Percentiles rank a stretch among this genome's conserved stretches.
phyloP scores from a whole-genome alignment of 1,140 invertebrate genomes.

The Tenebrio molitor region DNA sequence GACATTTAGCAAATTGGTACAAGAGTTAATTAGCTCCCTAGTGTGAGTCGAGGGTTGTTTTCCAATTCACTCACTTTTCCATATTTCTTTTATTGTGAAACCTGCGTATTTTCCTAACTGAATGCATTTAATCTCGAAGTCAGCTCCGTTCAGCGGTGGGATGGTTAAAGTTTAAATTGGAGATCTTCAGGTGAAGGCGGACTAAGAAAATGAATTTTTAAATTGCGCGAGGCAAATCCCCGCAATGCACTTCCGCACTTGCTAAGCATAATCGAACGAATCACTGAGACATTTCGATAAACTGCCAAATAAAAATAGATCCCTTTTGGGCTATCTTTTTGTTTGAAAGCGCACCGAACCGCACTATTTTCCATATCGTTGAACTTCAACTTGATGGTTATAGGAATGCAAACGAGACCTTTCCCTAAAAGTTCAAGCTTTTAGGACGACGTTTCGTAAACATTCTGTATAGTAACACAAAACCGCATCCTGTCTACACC shows the following conservation, averaged over 20 bases:
- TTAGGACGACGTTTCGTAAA: slow-evolving; percentile 6
- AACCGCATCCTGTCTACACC: slow-evolving; percentile 14
- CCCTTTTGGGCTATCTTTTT: slow-evolving; percentile 21
- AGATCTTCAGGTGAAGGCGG: too few relatives aligned
- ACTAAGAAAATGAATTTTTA: too few relatives aligned
- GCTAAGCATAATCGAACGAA: neutral
- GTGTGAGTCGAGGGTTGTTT: slow-evolving; percentile 8
- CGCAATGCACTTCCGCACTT: too few relatives aligned
- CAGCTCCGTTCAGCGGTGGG: too few relatives aligned
- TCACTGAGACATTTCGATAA: slow-evolving; percentile 14
- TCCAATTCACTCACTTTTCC: neutral
- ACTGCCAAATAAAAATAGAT: slow-evolving; percentile 17
- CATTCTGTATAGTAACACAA: slow-evolving; percentile 11
- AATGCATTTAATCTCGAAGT: too few relatives aligned
- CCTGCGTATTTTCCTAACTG: too few relatives aligned
- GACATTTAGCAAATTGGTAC: slow-evolving; percentile 30
- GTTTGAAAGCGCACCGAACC: slow-evolving; percentile 22
- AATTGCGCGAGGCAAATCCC: too few relatives aligned
- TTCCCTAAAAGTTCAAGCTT: slow-evolving; percentile 25
- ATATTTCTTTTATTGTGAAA: neutral
- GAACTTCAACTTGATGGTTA: slow-evolving; percentile 10
- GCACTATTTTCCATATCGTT: slow-evolving; percentile 31
- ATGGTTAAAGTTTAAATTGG: too few relatives aligned
- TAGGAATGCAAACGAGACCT: slow-evolving; percentile 28
- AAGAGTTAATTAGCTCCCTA: slow-evolving; percentile 8